Base-by-base conservation (phyloP, 2,888 invertebrate genomes). In the Capitulum mitella region DNA sequence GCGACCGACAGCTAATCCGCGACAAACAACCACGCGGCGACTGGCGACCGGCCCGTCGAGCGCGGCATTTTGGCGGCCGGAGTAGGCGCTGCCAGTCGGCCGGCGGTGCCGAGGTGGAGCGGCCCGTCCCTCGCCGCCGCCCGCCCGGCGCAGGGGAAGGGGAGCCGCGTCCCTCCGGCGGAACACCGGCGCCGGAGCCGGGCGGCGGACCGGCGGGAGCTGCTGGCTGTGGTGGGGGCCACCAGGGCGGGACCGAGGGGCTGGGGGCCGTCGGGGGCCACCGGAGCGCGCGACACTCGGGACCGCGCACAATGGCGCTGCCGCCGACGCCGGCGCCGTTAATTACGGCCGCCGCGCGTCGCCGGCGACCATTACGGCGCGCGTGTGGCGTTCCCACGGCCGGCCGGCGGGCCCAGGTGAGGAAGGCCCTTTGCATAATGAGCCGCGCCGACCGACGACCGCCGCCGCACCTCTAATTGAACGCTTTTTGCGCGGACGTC, bases 351-450 rank as follows among this genome's bases (percentile, higher is more conserved):
- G 54, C 54, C 22, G n/a, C 54, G 54, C 54, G 54, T 26, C 54
- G 54, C n/a, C 54, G 70, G 32, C 70, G 37, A 14, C 70, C 70
- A 70, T 70, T 70, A 70, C 70, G 34, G 70, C 37, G 37, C 34
- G 37, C 70, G 54, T 70, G 70, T 37, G 37, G 37, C 70, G 70
- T 70, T 70, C 70, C 70, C 70, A 70, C 70, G 70, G n/a, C 70
- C 43, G 43, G 43, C 43, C 6, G 43, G 6, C 6, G 12, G 29
- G 70, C 26, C 70, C 70, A 70, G 70, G 70, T 70, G 70, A 70
- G 37, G 37, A 1, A 10, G 61, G 32, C 26, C 3, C 43, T 12
- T 12, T 8, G 58, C 61, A 16, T 61, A 61, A 61, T 16, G 61
- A 61, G 61, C 61, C 16, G n/a, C 14, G 2, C 61, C 58, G 29